Conservation (phyloP, 2,888 invertebrate genomes). For the Tethea ocularis region DNA sequence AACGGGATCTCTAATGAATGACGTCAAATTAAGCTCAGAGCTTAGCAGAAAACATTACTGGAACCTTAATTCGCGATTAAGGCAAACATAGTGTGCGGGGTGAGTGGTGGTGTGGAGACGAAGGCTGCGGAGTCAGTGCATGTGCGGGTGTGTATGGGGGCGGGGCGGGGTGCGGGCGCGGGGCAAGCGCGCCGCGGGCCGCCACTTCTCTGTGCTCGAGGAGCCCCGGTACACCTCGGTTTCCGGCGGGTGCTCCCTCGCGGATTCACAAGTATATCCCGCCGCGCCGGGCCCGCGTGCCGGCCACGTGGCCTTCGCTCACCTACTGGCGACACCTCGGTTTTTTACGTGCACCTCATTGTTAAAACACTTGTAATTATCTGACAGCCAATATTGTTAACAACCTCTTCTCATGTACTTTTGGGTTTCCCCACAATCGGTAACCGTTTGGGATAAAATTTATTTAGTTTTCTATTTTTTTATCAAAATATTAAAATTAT, state of each 20-base stretch:
- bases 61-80: constrained; percentile 82
- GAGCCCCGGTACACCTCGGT: constrained; percentile 82
- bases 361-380: constrained; percentile 69
- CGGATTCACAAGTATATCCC: constrained; percentile 71
- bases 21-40: constrained; percentile 77
- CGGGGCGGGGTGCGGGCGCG: constrained; percentile 51
- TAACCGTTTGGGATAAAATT: neutral
- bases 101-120: constrained; percentile 80
- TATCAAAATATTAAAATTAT: too few species aligned
- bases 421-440: constrained; percentile 11
- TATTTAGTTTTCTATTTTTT: neutral
- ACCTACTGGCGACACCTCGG: constrained; percentile 58
- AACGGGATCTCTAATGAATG: constrained; percentile 69
- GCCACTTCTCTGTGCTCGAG: constrained; percentile 81
- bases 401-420: constrained; percentile 40
- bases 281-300: constrained; percentile 67
- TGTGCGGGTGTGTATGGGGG: constrained; percentile 62
- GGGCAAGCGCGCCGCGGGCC: constrained; percentile 74
- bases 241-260: constrained; percentile 80
- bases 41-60: constrained; percentile 80
- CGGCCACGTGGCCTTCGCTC: constrained; percentile 74
- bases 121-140: constrained; percentile 76
- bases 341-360: constrained; percentile 64
- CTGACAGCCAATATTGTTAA: constrained; percentile 52
- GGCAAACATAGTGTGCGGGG: constrained; percentile 82